A percentile compares a stretch with the other conserved stretches of the same genome.
Evolutionary conservation across 2,113 vertebrate genomes (phyloP).

Genomic region (Pontoporia blainvillei): DNA sequence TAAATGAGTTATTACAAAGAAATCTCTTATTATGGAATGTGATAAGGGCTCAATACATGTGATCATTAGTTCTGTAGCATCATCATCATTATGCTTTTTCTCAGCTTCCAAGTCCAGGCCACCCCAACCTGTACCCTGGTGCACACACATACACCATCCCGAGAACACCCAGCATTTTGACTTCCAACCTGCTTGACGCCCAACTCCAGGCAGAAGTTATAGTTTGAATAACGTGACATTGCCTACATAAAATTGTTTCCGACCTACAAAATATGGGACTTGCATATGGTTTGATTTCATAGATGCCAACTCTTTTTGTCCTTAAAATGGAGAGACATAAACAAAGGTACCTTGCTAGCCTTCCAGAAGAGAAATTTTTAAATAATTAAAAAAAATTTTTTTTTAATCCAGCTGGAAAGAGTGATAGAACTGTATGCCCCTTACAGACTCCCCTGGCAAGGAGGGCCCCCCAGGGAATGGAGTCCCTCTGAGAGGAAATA

Average conservation of each 20-base stretch:
- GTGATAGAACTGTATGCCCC: background rate
- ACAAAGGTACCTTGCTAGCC: background rate
- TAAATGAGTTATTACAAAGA: background rate
- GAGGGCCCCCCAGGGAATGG: background rate
- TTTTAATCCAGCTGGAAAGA: background rate
- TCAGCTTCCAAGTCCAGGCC: background rate
- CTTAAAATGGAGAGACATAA: background rate
- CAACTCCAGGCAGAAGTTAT: background rate
- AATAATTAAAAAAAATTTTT: background rate
- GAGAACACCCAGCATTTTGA: background rate
- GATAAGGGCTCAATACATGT: background rate
- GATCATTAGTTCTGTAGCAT: background rate
- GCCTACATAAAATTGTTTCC: background rate
- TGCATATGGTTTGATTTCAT: background rate
- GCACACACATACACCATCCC: background rate
- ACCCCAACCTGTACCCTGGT: rapidly evolving
- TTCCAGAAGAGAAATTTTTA: background rate
- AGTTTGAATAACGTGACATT: background rate
- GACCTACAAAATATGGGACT: background rate
- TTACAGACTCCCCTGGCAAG: background rate
- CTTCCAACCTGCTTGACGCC: background rate
- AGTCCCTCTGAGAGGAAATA: background rate
- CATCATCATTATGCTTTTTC: background rate
- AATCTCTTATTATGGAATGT: background rate
- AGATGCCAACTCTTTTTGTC: background rate